phyloP scores from a whole-genome alignment of 2,888 invertebrate genomes.

The Dorcus hopei region DNA sequence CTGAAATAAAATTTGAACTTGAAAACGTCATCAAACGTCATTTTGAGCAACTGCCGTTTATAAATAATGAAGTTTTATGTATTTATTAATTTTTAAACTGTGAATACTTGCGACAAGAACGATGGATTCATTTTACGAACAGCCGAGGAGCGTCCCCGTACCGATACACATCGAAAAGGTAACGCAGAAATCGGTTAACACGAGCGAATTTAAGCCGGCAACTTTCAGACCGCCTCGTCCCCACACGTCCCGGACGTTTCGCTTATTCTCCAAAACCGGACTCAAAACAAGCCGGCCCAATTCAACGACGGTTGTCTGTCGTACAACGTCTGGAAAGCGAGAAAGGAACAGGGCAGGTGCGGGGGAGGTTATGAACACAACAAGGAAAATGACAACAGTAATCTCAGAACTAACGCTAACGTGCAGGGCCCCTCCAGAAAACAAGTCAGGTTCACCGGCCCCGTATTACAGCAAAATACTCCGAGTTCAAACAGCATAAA shows the following conservation, averaged over 20 bases:
- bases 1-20: too few species aligned
- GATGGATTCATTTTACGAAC: slow-evolving; percentile 47
- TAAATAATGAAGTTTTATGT: too few species aligned
- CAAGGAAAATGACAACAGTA: neutral
- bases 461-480: slow-evolving; percentile 8
- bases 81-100: too few species aligned
- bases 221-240: slow-evolving; percentile 8
- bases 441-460: slow-evolving; percentile 45
- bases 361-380: slow-evolving; percentile 1
- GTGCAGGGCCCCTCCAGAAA: slow-evolving; percentile 31
- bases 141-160: slow-evolving; percentile 38
- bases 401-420: slow-evolving; percentile 15
- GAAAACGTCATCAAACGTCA: too few species aligned
- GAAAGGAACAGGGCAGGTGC: slow-evolving; percentile 15
- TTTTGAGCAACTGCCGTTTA: too few species aligned
- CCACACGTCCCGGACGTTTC: slow-evolving; percentile 44
- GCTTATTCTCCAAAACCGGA: slow-evolving; percentile 31
- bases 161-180: slow-evolving; percentile 34
- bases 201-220: neutral
- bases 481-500: slow-evolving; percentile 10
- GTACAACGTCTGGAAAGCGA: slow-evolving; percentile 35
- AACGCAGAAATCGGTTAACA: slow-evolving; percentile 11
- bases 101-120: neutral
- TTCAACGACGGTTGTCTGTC: slow-evolving; percentile 21
- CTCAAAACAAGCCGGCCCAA: slow-evolving; percentile 5